phyloP scores from a whole-genome alignment of 2,113 vertebrate genomes.

The Eulacestoma nigropectus region DNA sequence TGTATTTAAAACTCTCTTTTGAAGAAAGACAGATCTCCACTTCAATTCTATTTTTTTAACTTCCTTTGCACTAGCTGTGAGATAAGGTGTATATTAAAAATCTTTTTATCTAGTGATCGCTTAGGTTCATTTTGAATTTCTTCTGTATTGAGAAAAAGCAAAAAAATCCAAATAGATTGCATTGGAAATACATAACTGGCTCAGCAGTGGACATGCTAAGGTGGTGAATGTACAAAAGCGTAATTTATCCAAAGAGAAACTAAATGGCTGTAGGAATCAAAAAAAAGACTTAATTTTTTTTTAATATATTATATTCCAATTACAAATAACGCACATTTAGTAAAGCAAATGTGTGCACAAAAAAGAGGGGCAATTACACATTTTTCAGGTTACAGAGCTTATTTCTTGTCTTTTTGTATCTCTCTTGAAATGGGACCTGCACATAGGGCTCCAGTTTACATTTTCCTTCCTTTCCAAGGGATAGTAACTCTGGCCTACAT shows the following conservation, averaged over 20 bases:
- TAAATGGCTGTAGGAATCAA: neutral
- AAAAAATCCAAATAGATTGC: neutral
- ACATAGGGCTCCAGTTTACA: neutral
- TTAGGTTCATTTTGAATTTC: neutral
- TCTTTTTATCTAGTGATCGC: neutral
- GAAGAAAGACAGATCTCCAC: neutral
- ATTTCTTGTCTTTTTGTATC: neutral
- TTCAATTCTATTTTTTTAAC: neutral
- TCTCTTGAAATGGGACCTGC: neutral
- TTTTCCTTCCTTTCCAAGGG: neutral
- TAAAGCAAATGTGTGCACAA: neutral
- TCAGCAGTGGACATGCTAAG: neutral
- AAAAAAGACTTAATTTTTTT: neutral
- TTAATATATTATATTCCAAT: neutral
- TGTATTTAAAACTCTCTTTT: neutral
- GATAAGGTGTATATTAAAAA: neutral
- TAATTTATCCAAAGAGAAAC: slow-evolving; percentile 10
- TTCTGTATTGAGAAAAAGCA: neutral
- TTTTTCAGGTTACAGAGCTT: neutral
- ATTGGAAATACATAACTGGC: neutral
- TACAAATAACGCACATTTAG: neutral
- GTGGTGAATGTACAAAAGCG: neutral
- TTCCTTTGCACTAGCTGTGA: neutral
- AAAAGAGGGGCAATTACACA: neutral
- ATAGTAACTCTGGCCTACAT: neutral